Conservation (phyloP, 2,888 invertebrate genomes). For the Drosophila cyrtoloma region DNA sequence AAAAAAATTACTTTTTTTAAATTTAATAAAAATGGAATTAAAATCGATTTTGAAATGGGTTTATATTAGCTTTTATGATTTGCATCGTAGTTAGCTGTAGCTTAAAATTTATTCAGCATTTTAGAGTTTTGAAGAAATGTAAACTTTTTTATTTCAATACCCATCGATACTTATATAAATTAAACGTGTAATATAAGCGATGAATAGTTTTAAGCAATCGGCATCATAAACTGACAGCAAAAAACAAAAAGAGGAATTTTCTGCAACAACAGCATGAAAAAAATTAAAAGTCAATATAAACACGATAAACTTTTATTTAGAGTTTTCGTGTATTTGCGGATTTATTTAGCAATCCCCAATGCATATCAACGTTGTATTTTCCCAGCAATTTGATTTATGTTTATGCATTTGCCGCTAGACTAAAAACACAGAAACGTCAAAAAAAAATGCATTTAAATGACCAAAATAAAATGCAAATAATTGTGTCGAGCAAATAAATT, state of each 20-base stretch:
- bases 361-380: slow-evolving; percentile 61
- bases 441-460: slow-evolving; percentile 39
- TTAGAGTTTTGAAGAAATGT: not conserved
- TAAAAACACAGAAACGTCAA: slow-evolving; percentile 2
- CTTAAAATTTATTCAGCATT: not conserved
- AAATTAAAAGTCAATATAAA: slow-evolving; percentile 76
- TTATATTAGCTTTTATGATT: not conserved
- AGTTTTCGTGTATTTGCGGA: slow-evolving; percentile 58
- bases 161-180: not conserved
- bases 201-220: not conserved
- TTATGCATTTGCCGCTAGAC: slow-evolving; percentile 55
- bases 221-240: slow-evolving; percentile 49
- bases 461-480: slow-evolving; percentile 73
- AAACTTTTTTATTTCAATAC: not conserved
- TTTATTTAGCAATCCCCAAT: slow-evolving; percentile 77
- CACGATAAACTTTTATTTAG: slow-evolving; percentile 69
- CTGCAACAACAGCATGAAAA: slow-evolving; percentile 18
- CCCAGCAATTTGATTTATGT: slow-evolving; percentile 73
- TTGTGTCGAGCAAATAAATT: slow-evolving; percentile 68
- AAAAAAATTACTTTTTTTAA: not conserved
- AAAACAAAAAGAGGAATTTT: slow-evolving; percentile 11
- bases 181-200: not conserved
- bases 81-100: not conserved
- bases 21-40: slow-evolving; percentile 11
- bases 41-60: not conserved